Percentiles rank a stretch among this genome's conserved stretches.
These are phyloP conservation scores for Brachirus orientalis DNA, from an alignment of 2,113 vertebrate species.

Conservation along the genomic window DNA sequence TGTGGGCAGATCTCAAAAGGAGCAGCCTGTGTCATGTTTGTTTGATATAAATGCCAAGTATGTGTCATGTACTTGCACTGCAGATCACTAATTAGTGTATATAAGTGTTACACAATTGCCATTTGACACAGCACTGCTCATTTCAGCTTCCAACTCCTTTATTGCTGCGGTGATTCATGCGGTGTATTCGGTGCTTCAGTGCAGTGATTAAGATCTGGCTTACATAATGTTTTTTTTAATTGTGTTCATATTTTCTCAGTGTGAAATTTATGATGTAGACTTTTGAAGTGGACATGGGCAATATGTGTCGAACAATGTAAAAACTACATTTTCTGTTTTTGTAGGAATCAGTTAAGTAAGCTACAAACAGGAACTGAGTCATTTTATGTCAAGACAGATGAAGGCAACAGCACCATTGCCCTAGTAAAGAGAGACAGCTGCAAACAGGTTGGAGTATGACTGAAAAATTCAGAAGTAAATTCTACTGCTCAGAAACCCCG, in stretches of 20 bases:
- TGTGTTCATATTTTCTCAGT: neutral
- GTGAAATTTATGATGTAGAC: neutral
- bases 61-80: constrained; percentile 47
- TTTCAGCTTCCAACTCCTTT: constrained; percentile 41
- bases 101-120: constrained; percentile 45
- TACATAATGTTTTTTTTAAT: constrained; percentile 7
- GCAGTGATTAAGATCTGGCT: constrained; percentile 22
- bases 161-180: constrained; percentile 49
- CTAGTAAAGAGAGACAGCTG: too few species aligned
- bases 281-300: too few species aligned
- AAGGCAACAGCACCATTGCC: too few species aligned
- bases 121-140: constrained; percentile 50
- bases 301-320: too few species aligned
- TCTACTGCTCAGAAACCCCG: too few species aligned
- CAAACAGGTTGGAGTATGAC: too few species aligned
- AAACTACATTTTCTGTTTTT: too few species aligned
- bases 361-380: too few species aligned
- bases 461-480: too few species aligned
- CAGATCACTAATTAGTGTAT: constrained; percentile 55
- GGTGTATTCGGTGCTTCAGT: constrained; percentile 33
- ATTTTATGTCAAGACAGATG: too few species aligned
- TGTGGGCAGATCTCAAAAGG: constrained; percentile 44
- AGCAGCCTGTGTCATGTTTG: constrained; percentile 44
- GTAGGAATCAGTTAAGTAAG: too few species aligned
- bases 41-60: constrained; percentile 59